phyloP scores from a whole-genome alignment of 1,140 invertebrate genomes.

The Penaeus japonicus region DNA sequence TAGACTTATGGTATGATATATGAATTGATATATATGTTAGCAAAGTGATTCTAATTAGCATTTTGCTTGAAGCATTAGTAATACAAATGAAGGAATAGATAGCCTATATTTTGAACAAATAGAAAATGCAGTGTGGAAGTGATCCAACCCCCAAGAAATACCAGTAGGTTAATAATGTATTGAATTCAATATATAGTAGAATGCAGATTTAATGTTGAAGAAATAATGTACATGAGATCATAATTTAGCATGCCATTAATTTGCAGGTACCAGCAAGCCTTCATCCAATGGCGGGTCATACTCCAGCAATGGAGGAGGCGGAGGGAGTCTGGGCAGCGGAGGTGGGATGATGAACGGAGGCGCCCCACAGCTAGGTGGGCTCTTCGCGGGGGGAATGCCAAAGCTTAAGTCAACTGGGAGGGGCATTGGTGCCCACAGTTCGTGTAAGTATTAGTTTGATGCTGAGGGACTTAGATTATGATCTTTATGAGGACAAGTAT shows the following conservation, averaged over 20 bases:
- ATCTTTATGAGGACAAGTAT: not conserved
- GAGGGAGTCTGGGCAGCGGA: conserved; percentile 23
- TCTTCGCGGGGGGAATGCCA: conserved; percentile 87
- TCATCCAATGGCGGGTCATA: conserved; percentile 44
- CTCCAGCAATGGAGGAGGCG: conserved; percentile 59
- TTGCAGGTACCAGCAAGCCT: conserved; percentile 59
- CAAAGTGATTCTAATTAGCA: no score
- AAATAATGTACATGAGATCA: not conserved
- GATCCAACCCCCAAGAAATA: no score
- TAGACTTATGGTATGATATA: no score
- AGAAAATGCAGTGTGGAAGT: no score
- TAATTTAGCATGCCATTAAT: conserved; percentile 28
- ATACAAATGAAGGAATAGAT: no score
- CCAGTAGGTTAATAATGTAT: no score
- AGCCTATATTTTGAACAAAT: no score
- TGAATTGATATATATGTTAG: no score
- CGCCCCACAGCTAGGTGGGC: conserved; percentile 71
- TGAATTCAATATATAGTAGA: not conserved
- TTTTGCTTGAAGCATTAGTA: no score
- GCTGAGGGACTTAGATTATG: not conserved
- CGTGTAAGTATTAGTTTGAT: not conserved
- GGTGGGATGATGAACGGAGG: conserved; percentile 59
- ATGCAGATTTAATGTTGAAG: conserved; percentile 31
- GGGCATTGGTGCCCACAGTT: conserved; percentile 52
- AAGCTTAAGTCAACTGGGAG: conserved; percentile 81